Conservation (phyloP, 1,140 invertebrate species). For the Parapsyche elsis region DNA sequence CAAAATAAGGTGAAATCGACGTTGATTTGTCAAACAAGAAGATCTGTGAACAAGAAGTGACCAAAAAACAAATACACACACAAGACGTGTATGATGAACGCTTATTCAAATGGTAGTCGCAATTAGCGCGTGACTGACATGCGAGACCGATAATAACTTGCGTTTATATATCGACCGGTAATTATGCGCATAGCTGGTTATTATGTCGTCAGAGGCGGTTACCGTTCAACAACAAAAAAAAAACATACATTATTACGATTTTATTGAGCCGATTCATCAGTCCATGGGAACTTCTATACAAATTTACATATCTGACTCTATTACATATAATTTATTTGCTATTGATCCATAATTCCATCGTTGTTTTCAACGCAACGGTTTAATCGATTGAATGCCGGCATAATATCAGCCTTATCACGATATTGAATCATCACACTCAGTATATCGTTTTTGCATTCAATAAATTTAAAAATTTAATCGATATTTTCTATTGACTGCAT, state of each 20-base stretch:
- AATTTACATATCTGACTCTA: neutral
- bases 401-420: too few species aligned
- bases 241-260: neutral
- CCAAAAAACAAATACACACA: neutral
- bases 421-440: too few species aligned
- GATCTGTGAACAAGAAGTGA: neutral
- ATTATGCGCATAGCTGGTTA: conserved; percentile 14
- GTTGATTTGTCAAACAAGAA: neutral
- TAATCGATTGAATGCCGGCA: too few species aligned
- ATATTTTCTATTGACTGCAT: too few species aligned
- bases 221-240: neutral
- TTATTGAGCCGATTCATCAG: conserved; percentile 1
- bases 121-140: conserved; percentile 26
- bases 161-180: neutral
- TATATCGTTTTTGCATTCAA: too few species aligned
- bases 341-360: too few species aligned
- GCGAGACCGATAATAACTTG: conserved; percentile 17
- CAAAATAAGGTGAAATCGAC: neutral
- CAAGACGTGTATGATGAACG: neutral
- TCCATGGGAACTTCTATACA: too few species aligned
- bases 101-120: conserved; percentile 18
- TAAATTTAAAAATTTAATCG: too few species aligned
- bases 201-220: conserved; percentile 4
- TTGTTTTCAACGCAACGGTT: too few species aligned
- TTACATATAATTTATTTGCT: neutral